Base-by-base conservation (phyloP, 2,888 invertebrate species). In the Chrysina gloriosa region DNA sequence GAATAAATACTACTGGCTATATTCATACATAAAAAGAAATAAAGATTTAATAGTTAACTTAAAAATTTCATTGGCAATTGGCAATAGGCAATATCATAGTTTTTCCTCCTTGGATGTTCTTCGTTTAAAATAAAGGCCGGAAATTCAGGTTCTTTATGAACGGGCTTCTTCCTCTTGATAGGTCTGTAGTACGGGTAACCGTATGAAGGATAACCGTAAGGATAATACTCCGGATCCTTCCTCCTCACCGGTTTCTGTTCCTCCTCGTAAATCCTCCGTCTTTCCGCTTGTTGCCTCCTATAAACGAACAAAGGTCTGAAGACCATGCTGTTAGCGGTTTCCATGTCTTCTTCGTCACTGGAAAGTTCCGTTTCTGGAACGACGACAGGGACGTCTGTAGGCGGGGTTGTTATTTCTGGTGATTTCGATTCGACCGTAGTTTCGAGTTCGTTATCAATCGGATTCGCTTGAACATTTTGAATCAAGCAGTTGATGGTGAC, bases 231-330 rank as follows among this genome's bases (percentile, higher is more conserved):
- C 9, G 36, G 31, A 21, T 45, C 19, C 7, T 14, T 52, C 25
- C 31, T 52, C 11, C 52, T 31, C 14, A 11, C 19, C n/a, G 6
- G 21, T 7, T 27, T 3, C 3, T 25, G 6, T 1, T 14, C 45
- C 3, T 42, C 52, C 1, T 14, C 21, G 21, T 39, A 52, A 23
- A 52, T 16, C n/a, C 64, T 65, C n/a, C 19, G 31, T 7, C 52
- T 65, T 65, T 65, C 36, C 0, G 64, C 64, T 27, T 65, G 64
- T 52, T 65, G 64, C 16, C 52, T 36, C 29, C 64, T 52, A n/a
- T 65, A 65, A 2, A 65, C 64, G 16, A 65, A 65, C 16, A 65
- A 39, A 7, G 64, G 64, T 19, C 64, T 65, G n/a, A 65, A 65
- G 7, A 65, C 64, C 19, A 65, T 52, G n/a, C 6, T 16, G 1